These are phyloP conservation scores for Colletes collaris DNA, from an alignment of 2,888 invertebrate species.

Conservation along the genomic window DNA sequence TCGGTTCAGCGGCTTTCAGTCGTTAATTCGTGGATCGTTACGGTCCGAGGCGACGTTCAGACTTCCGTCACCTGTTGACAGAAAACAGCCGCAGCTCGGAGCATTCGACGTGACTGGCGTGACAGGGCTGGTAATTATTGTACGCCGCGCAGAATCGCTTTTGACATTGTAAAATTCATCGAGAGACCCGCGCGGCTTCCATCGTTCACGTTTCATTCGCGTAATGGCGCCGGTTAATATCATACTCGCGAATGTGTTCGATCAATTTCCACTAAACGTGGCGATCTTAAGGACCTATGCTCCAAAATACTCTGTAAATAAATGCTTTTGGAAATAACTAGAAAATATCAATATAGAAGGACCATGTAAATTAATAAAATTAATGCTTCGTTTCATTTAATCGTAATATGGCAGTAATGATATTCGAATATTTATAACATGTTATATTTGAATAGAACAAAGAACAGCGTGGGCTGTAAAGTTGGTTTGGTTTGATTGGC, in stretches of 20 bases:
- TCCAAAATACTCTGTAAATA: too few species aligned
- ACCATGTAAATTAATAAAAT: too few species aligned
- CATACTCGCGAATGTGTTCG: not conserved
- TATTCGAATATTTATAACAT: too few species aligned
- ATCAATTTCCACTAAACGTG: constrained; percentile 9
- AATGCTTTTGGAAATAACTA: too few species aligned
- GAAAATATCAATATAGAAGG: too few species aligned
- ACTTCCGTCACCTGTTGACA: not conserved
- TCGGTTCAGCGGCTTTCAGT: not conserved
- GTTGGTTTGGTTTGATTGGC: too few species aligned
- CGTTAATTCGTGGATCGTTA: constrained; percentile 4
- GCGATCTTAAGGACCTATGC: constrained; percentile 5
- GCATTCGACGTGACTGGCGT: not conserved
- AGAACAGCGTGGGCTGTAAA: too few species aligned
- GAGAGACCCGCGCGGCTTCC: too few species aligned
- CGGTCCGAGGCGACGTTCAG: not conserved
- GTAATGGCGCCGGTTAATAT: not conserved
- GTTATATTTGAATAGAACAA: too few species aligned
- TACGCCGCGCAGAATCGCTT: not conserved
- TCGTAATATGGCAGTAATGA: too few species aligned
- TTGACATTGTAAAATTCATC: constrained; percentile 12
- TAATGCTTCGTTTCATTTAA: not conserved
- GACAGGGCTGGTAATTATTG: constrained; percentile 7
- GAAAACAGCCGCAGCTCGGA: not conserved
- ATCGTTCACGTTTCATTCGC: not conserved